These are phyloP conservation scores for Psittacula derbiana DNA, from an alignment of 2,797 vertebrate genomes.

Conservation along the genomic window DNA sequence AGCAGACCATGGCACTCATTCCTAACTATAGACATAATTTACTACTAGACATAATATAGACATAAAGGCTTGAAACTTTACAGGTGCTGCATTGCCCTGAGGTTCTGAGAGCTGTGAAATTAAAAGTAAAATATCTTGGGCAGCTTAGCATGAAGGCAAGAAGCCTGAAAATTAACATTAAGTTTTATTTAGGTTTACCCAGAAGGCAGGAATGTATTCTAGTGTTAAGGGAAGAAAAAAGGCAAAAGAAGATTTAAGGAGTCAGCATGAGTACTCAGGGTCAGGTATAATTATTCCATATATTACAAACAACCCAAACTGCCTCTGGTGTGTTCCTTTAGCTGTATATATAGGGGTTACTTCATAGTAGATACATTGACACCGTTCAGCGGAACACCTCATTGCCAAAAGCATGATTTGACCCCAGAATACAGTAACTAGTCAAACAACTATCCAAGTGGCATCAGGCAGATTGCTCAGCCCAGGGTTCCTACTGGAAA, in stretches of 20 bases:
- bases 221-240: background rate
- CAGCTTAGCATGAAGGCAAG: background rate
- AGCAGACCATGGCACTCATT: background rate
- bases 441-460: fast-evolving
- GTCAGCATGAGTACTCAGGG: background rate
- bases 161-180: background rate
- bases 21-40: background rate
- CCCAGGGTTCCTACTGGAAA: background rate
- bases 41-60: background rate
- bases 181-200: background rate
- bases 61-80: background rate
- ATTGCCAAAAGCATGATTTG: background rate
- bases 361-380: background rate
- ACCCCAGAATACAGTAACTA: background rate
- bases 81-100: background rate
- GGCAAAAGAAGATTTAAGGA: background rate
- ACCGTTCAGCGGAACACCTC: background rate
- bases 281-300: background rate
- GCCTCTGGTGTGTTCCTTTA: background rate
- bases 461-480: background rate
- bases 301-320: background rate
- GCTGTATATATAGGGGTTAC: fast-evolving
- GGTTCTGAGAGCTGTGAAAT: constrained; percentile 1
- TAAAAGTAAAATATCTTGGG: background rate
- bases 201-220: background rate